phyloP scores from a whole-genome alignment of 2,888 invertebrate genomes.

The Falcaria lacertinaria region DNA sequence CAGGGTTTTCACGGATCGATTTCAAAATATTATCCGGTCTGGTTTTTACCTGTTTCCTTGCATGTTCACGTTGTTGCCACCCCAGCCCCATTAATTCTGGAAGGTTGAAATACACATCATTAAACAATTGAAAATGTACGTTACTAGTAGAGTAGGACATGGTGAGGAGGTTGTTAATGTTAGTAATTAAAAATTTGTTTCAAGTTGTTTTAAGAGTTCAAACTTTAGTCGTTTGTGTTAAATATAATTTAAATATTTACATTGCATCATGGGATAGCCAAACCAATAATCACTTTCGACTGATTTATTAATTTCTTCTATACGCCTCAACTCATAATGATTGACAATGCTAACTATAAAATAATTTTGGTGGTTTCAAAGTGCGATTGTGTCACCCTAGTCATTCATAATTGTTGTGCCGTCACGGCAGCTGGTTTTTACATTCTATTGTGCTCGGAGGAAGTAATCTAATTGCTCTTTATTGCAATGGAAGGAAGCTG shows the following conservation, averaged over 20 bases:
- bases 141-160: too few species aligned
- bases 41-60: not conserved
- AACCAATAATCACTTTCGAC: not conserved
- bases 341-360: not conserved
- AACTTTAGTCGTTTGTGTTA: too few species aligned
- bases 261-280: not conserved
- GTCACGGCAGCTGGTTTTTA: slow-evolving; percentile 54
- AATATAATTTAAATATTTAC: not conserved
- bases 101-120: too few species aligned
- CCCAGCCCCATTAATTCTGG: too few species aligned
- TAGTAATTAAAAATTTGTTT: too few species aligned
- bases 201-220: too few species aligned
- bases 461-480: slow-evolving; percentile 67
- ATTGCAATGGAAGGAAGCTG: slow-evolving; percentile 54
- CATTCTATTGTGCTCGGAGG: slow-evolving; percentile 64
- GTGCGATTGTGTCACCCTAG: slow-evolving; percentile 30
- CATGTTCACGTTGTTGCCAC: not conserved
- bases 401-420: slow-evolving; percentile 34
- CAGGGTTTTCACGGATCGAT: not conserved
- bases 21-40: not conserved
- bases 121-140: too few species aligned
- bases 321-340: not conserved
- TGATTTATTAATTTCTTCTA: not conserved
- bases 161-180: too few species aligned
- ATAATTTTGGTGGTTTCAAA: slow-evolving; percentile 7